Evolutionary conservation across 2,888 invertebrate genomes (phyloP), one percentile per base, ranked within the genome.

Genomic region (Ferdinandea cuprea): DNA sequence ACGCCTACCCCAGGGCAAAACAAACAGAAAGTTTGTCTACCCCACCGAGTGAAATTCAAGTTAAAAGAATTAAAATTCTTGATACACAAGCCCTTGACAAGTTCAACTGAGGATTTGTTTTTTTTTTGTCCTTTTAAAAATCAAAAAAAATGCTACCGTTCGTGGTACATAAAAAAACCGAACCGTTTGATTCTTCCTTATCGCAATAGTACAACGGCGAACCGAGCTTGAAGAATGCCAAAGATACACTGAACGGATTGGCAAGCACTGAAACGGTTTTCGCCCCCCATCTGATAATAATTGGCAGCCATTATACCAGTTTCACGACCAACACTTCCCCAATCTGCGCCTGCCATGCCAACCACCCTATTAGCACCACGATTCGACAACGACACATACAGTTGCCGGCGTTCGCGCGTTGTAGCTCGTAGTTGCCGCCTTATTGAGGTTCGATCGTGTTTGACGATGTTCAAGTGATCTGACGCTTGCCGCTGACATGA

Each of bases 301-400:
- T 76, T 77, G 40, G 37, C 81, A 77, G 77, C 66, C 66, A 81
- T 77, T 81, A 81, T 81, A 81, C 81, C 81, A 81, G 81, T 77
- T 81, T 35, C 66, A 48, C 50, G 81, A 72, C 59, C 77, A 77
- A 71, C 76, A 59, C 56, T 71, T 13, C 71, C 54, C 25, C 25
- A 25, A 3, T 25, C 25, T 25, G 25, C 25, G 72, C 54, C 77
- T 71, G 71, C 65, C 66, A 71, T 40, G 28, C 76, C 71, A 81
- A 76, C 81, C 71, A 81, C 77, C 81, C 81, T 71, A 77, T 54
- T 56, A 54, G 59, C 76, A 71, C 37, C 52, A 76, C 76, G 58
- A 65, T 74, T n/a, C n/a, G n/a, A n/a, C n/a, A n/a, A n/a, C 61
- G 50, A 74, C 50, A 48, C 28, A 56, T 37, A 42, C 65, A 58